These are phyloP conservation scores for Actinopyga echinites DNA, from an alignment of 53 echinoderm and acorn worm genomes.

Conservation along the genomic window DNA sequence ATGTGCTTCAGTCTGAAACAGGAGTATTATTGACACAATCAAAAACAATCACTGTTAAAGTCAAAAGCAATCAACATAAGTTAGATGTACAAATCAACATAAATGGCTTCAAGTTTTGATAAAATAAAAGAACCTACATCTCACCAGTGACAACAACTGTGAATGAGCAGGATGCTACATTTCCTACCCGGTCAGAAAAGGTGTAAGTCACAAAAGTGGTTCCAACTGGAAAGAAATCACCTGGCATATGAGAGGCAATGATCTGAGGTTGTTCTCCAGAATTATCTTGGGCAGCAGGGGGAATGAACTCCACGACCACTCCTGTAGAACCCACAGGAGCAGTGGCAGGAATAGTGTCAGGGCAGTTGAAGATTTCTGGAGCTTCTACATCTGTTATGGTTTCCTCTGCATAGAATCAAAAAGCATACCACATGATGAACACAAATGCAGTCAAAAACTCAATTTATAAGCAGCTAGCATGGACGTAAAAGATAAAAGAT, in stretches of 20 bases:
- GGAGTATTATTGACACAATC: too few species aligned
- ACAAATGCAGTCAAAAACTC: too few species aligned
- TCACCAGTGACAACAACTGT: constrained; percentile 12
- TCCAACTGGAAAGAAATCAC: constrained; percentile 32
- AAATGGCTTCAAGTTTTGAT: too few species aligned
- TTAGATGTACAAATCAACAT: too few species aligned
- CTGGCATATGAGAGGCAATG: constrained; percentile 1
- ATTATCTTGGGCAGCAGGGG: constrained; percentile 1
- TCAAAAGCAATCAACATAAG: too few species aligned
- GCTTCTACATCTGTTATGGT: not conserved
- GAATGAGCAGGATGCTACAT: constrained; percentile 1
- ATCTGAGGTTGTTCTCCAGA: not conserved
- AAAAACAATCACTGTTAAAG: too few species aligned
- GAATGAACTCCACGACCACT: not conserved
- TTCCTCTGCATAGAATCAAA: not conserved
- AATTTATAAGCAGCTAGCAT: too few species aligned
- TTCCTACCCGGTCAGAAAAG: constrained; percentile 25
- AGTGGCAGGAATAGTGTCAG: not conserved
- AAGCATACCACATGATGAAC: too few species aligned
- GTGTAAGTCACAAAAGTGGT: constrained; percentile 26
- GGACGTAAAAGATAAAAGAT: too few species aligned
- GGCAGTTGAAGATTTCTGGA: constrained; percentile 28
- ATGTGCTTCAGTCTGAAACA: too few species aligned
- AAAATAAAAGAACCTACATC: too few species aligned
- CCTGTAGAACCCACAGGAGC: not conserved